Evolutionary conservation across 2,888 invertebrate species (phyloP).

Genomic region (Mythimna ferrago): DNA sequence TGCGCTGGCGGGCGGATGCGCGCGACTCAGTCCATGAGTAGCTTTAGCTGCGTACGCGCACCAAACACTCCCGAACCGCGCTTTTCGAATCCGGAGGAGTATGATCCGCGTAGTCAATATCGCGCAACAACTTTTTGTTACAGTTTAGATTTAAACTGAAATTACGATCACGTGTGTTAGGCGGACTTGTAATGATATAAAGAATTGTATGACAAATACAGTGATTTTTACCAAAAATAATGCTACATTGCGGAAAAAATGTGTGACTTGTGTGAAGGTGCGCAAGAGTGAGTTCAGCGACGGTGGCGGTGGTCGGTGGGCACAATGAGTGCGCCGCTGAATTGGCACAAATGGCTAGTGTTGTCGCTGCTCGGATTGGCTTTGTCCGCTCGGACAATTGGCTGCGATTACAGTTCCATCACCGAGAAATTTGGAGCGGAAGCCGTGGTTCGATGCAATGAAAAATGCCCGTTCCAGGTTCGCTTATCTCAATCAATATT

Average conservation of each 20-base stretch:
- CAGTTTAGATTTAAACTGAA: slow-evolving; percentile 30
- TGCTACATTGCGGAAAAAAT: slow-evolving; percentile 69
- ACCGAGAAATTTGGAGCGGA: slow-evolving; percentile 90
- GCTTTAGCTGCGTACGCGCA: slow-evolving; percentile 87
- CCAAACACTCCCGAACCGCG: slow-evolving; percentile 61
- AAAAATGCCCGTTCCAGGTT: slow-evolving; percentile 90
- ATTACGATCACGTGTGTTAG: slow-evolving; percentile 28
- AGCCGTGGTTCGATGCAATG: slow-evolving; percentile 88
- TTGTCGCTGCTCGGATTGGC: slow-evolving; percentile 89
- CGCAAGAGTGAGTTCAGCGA: slow-evolving; percentile 75
- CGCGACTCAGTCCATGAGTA: slow-evolving; percentile 79
- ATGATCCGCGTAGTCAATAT: slow-evolving; percentile 71
- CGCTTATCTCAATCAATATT: slow-evolving; percentile 57
- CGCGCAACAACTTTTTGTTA: slow-evolving; percentile 48
- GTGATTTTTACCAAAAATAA: slow-evolving; percentile 60
- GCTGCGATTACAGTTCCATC: slow-evolving; percentile 89
- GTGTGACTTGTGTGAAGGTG: slow-evolving; percentile 76
- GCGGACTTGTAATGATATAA: slow-evolving; percentile 15
- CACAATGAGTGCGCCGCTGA: slow-evolving; percentile 88
- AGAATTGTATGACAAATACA: slow-evolving; percentile 47
- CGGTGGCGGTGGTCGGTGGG: slow-evolving; percentile 72
- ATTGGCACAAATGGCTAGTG: slow-evolving; percentile 90
- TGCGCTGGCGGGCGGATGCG: slow-evolving; percentile 71
- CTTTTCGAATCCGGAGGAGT: slow-evolving; percentile 70
- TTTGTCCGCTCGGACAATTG: slow-evolving; percentile 90